Percentiles rank a stretch among this genome's conserved stretches.
Conservation (phyloP, 2,797 vertebrate genomes). For the Vespertilio murinus region DNA sequence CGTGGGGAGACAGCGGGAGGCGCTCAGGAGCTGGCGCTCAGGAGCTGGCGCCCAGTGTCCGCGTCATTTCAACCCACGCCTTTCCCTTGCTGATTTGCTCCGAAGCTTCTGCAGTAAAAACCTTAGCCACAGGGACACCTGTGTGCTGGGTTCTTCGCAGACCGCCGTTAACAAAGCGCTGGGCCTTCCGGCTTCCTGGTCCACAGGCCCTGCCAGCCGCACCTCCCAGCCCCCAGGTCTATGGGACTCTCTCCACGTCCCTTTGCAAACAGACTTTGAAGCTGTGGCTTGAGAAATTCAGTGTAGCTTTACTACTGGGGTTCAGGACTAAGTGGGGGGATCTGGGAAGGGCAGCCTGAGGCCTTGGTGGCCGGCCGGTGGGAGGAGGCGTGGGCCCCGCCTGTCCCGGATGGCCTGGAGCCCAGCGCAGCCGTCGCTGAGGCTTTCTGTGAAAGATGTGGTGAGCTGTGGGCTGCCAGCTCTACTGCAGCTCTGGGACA, state of each 20-base stretch:
- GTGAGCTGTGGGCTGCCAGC: too few species aligned
- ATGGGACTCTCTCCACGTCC: neutral
- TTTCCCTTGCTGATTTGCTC: neutral
- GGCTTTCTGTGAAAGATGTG: neutral
- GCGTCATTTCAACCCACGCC: neutral
- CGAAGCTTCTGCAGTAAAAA: neutral
- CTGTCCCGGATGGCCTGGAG: neutral
- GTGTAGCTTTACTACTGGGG: neutral
- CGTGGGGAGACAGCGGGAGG: neutral
- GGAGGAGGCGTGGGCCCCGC: too few species aligned
- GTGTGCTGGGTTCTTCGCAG: neutral
- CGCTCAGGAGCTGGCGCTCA: neutral
- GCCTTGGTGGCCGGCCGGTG: neutral
- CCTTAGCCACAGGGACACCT: neutral
- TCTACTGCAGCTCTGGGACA: too few species aligned
- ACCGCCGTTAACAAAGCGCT: neutral
- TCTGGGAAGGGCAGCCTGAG: neutral
- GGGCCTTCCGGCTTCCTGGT: too few species aligned
- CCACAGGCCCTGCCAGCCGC: too few species aligned
- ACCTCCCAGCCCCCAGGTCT: rapidly evolving
- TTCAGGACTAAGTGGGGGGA: neutral
- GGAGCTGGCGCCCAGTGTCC: neutral
- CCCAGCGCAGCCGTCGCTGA: neutral
- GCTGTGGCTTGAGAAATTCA: neutral
- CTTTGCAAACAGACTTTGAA: neutral